Evolutionary conservation across 2,797 vertebrate species (phyloP).

Genomic region (Eulemur rubriventer): DNA sequence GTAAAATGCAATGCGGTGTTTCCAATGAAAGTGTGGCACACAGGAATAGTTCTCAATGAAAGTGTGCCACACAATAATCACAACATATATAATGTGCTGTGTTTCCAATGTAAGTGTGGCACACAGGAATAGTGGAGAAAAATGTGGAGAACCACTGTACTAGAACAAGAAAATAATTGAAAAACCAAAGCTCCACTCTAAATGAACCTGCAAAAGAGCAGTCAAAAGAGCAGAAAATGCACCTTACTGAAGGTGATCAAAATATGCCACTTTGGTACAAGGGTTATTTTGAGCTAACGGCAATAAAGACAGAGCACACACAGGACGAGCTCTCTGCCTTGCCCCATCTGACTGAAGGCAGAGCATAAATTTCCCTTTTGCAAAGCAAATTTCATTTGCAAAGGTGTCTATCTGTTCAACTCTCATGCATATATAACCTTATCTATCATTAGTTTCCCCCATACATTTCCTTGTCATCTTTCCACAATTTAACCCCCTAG

Average conservation of each 20-base stretch:
- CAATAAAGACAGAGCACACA: background rate
- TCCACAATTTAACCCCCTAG: background rate
- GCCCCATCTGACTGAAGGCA: background rate
- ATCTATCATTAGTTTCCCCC: background rate
- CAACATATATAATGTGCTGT: background rate
- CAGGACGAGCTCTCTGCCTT: background rate
- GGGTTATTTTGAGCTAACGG: background rate
- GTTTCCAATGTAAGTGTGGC: background rate
- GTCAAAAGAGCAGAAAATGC: background rate
- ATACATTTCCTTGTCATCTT: background rate
- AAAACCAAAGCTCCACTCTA: background rate
- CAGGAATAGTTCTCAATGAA: background rate
- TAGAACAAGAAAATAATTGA: background rate
- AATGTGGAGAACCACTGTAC: background rate
- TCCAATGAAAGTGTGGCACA: background rate
- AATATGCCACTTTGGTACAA: background rate
- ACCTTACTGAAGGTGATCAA: background rate
- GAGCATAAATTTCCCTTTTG: background rate
- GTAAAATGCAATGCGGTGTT: background rate
- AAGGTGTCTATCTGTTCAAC: background rate
- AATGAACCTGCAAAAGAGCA: background rate
- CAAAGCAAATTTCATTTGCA: background rate
- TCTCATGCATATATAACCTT: background rate
- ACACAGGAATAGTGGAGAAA: background rate
- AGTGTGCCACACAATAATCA: background rate